Evolutionary conservation across 2,113 vertebrate species (phyloP).

Genomic region (Cryptomyrus ogoouensis): DNA sequence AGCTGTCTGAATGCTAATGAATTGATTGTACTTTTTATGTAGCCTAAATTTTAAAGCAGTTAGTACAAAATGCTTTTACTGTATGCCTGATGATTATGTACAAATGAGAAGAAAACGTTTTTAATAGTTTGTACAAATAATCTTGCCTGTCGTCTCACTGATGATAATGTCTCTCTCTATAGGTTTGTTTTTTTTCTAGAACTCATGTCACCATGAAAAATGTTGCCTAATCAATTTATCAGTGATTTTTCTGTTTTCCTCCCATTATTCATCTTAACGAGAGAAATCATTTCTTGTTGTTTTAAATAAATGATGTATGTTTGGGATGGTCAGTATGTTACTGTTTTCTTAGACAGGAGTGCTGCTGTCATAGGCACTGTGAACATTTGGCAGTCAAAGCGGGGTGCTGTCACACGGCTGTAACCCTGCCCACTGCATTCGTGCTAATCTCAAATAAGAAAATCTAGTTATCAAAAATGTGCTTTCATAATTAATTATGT

Average conservation of each 20-base stretch:
- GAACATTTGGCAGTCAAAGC: neutral
- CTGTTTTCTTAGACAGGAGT: neutral
- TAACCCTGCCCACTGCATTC: neutral
- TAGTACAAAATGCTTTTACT: neutral
- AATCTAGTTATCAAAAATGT: neutral
- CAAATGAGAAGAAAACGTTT: neutral
- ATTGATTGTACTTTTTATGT: constrained; percentile 4
- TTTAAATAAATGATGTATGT: neutral
- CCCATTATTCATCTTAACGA: neutral
- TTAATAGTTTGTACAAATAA: neutral
- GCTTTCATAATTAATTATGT: neutral
- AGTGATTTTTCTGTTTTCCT: neutral
- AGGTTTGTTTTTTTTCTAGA: neutral
- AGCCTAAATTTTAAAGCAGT: neutral
- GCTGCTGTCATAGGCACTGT: neutral
- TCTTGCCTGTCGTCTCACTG: neutral
- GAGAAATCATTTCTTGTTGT: neutral
- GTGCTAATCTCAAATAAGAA: neutral
- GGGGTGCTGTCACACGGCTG: neutral
- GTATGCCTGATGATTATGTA: neutral
- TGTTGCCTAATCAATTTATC: neutral
- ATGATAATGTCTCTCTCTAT: neutral
- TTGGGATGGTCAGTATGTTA: neutral
- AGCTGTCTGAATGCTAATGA: constrained; percentile 7
- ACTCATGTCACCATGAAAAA: neutral